Evolutionary conservation across 1,140 invertebrate genomes (phyloP).

Genomic region (Drosophila tropicalis): DNA sequence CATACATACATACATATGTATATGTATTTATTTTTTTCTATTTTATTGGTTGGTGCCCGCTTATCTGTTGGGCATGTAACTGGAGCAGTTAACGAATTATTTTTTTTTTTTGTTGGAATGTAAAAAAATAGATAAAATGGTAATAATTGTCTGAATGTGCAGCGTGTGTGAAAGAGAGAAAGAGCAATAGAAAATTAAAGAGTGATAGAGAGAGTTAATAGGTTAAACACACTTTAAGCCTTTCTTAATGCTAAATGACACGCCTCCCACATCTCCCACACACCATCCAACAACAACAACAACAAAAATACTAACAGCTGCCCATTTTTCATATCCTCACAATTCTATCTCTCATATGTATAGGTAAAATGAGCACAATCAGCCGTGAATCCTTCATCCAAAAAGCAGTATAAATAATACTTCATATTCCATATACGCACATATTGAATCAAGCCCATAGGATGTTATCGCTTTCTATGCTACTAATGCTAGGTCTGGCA

Average conservation of each 20-base stretch:
- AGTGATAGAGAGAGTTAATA: neutral
- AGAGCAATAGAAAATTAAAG: neutral
- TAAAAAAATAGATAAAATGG: conserved; percentile 31
- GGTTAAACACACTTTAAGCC: conserved; percentile 17
- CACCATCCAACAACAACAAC: neutral
- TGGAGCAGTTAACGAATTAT: conserved; percentile 57
- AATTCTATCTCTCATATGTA: conserved; percentile 27
- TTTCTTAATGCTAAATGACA: conserved; percentile 8
- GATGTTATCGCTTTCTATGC: conserved; percentile 53
- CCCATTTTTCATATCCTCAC: conserved; percentile 20
- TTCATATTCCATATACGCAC: conserved; percentile 5
- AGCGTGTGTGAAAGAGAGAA: neutral
- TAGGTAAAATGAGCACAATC: conserved; percentile 47
- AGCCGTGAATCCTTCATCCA: conserved; percentile 36
- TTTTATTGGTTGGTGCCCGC: conserved; percentile 50
- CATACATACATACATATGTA: conserved; percentile 13
- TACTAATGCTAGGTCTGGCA: conserved; percentile 57
- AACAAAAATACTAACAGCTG: conserved; percentile 43
- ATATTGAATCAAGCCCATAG: conserved; percentile 27
- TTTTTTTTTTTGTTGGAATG: conserved; percentile 27
- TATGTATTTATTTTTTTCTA: conserved; percentile 41
- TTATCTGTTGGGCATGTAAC: conserved; percentile 67
- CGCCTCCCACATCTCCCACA: neutral
- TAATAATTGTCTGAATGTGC: conserved; percentile 5
- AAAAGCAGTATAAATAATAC: conserved; percentile 24